A percentile compares a stretch with the other conserved stretches of the same genome.
Conservation (phyloP, 2,797 vertebrate genomes). For the Rhinella marina region DNA sequence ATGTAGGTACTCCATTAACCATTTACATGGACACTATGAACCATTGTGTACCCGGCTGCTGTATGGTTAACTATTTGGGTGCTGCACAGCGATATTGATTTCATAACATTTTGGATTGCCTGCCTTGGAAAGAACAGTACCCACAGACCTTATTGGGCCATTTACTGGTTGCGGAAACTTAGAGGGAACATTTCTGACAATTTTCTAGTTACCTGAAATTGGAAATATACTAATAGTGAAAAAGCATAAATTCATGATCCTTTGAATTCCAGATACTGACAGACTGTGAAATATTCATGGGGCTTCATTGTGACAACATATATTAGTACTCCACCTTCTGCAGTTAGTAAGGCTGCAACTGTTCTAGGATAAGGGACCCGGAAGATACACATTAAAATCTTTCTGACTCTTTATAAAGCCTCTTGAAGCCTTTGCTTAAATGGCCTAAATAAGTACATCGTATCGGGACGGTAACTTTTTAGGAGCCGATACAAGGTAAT, state of each 20-base stretch:
- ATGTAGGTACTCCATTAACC: too few relatives aligned
- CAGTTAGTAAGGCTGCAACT: not conserved
- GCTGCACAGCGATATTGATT: not conserved
- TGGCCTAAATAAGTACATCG: conserved; percentile 70
- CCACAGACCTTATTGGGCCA: not conserved
- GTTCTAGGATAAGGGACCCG: not conserved
- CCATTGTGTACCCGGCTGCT: not conserved
- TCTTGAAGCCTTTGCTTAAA: not conserved
- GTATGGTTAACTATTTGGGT: not conserved
- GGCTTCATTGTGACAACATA: too few relatives aligned
- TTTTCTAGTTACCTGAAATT: not conserved
- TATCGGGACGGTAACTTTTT: conserved; percentile 82
- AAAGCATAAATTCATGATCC: too few relatives aligned
- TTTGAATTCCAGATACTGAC: too few relatives aligned
- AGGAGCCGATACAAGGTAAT: conserved; percentile 79
- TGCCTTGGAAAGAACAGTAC: not conserved
- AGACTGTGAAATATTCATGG: too few relatives aligned
- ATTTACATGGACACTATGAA: too few relatives aligned
- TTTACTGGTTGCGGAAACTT: too few relatives aligned
- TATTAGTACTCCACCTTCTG: too few relatives aligned
- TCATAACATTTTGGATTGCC: not conserved
- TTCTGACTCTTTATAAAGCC: not conserved
- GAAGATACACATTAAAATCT: not conserved
- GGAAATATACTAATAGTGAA: not conserved
- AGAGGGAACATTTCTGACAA: not conserved